Evolutionary conservation across 2,797 vertebrate genomes (phyloP).

Genomic region (Poeciliopsis turneri): DNA sequence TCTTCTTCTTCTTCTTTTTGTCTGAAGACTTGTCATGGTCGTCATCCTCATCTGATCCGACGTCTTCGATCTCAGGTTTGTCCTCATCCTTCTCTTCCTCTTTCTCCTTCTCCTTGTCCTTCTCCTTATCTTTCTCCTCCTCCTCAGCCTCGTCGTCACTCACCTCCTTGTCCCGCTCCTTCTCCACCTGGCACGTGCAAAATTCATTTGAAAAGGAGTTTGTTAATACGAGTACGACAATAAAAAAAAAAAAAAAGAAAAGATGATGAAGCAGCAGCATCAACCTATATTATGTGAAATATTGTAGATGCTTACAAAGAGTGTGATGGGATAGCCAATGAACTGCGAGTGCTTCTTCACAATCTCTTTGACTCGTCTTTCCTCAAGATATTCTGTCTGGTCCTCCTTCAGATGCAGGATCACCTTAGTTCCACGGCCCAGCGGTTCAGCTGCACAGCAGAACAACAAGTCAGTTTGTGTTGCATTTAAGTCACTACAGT

Average conservation of each 20-base stretch:
- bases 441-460: slow-evolving; percentile 82
- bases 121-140: slow-evolving; percentile 71
- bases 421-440: slow-evolving; percentile 91
- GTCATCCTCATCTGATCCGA: slow-evolving; percentile 84
- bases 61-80: slow-evolving; percentile 80
- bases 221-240: slow-evolving; percentile 30
- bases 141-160: slow-evolving; percentile 89
- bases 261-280: neutral
- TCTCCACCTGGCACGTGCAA: slow-evolving; percentile 74
- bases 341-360: slow-evolving; percentile 98
- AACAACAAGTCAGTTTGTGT: neutral
- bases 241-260: neutral
- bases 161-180: slow-evolving; percentile 89
- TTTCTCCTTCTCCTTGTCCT: slow-evolving; percentile 84
- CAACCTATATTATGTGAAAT: neutral
- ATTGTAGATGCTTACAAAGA: slow-evolving; percentile 83
- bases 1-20: slow-evolving; percentile 96
- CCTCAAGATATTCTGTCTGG: slow-evolving; percentile 91
- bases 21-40: slow-evolving; percentile 87
- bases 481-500: neutral
- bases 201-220: neutral
- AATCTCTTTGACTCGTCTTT: slow-evolving; percentile 91
- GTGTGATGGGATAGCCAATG: slow-evolving; percentile 94
- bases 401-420: slow-evolving; percentile 94
- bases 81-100: slow-evolving; percentile 74